Evolutionary conservation across 2,113 vertebrate genomes (phyloP).

Genomic region (Herpetotheres cachinnans): DNA sequence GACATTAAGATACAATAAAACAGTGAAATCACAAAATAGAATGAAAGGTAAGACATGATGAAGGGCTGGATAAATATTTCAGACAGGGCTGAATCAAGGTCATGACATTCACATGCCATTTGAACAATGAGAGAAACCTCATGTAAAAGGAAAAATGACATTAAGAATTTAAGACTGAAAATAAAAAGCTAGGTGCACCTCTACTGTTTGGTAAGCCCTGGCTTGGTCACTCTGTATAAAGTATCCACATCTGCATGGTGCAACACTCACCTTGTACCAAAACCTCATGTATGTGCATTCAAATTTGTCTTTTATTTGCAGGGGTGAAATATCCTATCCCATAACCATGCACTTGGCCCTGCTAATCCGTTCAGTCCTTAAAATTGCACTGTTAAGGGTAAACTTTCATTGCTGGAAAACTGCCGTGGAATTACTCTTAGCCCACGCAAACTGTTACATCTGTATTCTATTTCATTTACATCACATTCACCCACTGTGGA

Average conservation of each 20-base stretch:
- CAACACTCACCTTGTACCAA: neutral
- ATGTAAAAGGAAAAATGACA: neutral
- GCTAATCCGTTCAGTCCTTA: neutral
- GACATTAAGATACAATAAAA: neutral
- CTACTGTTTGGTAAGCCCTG: neutral
- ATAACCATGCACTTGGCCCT: fast-evolving
- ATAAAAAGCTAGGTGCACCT: neutral
- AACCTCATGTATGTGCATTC: neutral
- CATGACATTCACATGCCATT: neutral
- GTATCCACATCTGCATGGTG: neutral
- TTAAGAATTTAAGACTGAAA: neutral
- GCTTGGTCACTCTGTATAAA: neutral
- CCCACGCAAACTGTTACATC: neutral
- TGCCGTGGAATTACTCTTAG: neutral
- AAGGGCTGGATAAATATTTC: neutral
- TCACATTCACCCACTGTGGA: neutral
- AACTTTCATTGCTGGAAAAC: neutral
- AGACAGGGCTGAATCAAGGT: neutral
- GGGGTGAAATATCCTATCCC: neutral
- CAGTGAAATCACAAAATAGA: neutral
- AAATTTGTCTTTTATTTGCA: neutral
- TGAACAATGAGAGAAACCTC: neutral
- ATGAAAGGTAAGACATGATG: neutral
- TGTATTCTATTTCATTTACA: neutral
- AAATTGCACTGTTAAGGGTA: neutral